A percentile compares a stretch with the other conserved stretches of the same genome.
phyloP scores from a whole-genome alignment of 1,140 invertebrate genomes.

The Drosophila mojavensis region DNA sequence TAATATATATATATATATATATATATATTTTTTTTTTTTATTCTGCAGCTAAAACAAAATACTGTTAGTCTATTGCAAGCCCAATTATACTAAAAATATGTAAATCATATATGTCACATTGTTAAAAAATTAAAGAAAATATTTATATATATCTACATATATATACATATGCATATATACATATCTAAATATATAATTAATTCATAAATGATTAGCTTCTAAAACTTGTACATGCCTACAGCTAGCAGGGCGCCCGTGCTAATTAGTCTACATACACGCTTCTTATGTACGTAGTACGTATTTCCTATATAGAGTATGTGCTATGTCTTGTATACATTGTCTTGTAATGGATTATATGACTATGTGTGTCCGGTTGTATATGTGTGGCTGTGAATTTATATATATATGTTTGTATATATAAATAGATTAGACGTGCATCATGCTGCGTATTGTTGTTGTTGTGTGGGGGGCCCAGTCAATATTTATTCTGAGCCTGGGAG shows the following conservation, averaged over 20 bases:
- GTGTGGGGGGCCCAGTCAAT: slow-evolving; percentile 31
- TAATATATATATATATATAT: slow-evolving; percentile 2
- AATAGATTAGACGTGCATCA: slow-evolving; percentile 81
- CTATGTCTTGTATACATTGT: slow-evolving; percentile 82
- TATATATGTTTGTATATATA: slow-evolving; percentile 57
- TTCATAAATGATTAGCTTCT: slow-evolving; percentile 74
- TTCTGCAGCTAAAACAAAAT: slow-evolving; percentile 71
- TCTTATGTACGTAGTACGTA: slow-evolving; percentile 38
- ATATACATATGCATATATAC: slow-evolving; percentile 35
- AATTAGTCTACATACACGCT: slow-evolving; percentile 16
- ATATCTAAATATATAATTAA: slow-evolving; percentile 26
- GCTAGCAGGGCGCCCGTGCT: slow-evolving; percentile 52
- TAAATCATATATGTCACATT: slow-evolving; percentile 58
- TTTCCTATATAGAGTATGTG: slow-evolving; percentile 74
- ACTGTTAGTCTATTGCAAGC: slow-evolving; percentile 81
- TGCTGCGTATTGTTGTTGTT: slow-evolving; percentile 34
- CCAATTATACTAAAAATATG: slow-evolving; percentile 63
- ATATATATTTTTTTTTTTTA: slow-evolving; percentile 7
- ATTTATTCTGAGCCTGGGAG: slow-evolving; percentile 51
- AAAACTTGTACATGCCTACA: slow-evolving; percentile 73
- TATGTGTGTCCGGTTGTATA: slow-evolving; percentile 60
- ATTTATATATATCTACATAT: slow-evolving; percentile 15
- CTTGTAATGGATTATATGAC: slow-evolving; percentile 80
- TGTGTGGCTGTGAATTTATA: slow-evolving; percentile 47
- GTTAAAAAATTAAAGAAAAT: slow-evolving; percentile 46